A percentile compares a stretch with the other conserved stretches of the same genome.
Evolutionary conservation across 1,140 invertebrate genomes (phyloP).

Genomic region (Protaetia brevitarsis): DNA sequence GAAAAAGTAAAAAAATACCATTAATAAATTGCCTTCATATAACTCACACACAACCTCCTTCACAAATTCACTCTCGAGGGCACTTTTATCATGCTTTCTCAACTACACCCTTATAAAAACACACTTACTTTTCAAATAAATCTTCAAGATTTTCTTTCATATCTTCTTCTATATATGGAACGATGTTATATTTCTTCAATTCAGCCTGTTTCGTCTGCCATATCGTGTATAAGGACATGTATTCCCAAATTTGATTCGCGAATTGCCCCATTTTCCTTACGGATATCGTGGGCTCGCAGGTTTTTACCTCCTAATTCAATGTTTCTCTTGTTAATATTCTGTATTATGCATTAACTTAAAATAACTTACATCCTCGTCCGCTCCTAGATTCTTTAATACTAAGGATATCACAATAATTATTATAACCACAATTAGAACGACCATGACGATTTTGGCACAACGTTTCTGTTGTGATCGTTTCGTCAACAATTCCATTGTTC

Average conservation of each 20-base stretch:
- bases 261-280: conserved; percentile 2
- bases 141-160: background rate
- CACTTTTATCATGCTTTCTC: no score
- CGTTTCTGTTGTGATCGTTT: background rate
- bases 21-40: no score
- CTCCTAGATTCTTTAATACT: background rate
- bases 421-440: background rate
- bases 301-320: background rate
- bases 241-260: conserved; percentile 18
- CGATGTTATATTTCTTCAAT: background rate
- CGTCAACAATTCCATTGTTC: background rate
- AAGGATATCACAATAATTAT: background rate
- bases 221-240: background rate
- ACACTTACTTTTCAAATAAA: conserved; percentile 11
- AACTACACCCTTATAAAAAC: no score
- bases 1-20: no score
- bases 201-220: background rate
- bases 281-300: background rate
- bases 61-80: no score
- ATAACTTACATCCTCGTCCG: background rate
- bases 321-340: background rate
- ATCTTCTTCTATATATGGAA: background rate
- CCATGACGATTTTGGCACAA: background rate
- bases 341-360: background rate
- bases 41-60: no score